These are phyloP conservation scores for Thunnus albacares DNA, from an alignment of 2,797 vertebrate species.

Conservation along the genomic window DNA sequence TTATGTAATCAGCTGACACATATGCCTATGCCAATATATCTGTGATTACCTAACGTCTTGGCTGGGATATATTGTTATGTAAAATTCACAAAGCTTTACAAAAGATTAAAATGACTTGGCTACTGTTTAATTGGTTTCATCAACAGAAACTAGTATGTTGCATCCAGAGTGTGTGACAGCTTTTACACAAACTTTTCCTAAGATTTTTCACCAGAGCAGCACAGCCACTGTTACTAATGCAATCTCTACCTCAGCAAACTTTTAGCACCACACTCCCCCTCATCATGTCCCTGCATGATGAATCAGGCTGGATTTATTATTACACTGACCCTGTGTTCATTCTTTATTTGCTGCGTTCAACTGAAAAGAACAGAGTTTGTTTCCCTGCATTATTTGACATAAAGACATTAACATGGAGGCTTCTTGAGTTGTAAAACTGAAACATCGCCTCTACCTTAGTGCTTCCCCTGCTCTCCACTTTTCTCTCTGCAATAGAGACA, in stretches of 20 bases:
- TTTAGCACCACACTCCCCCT: conserved; percentile 58
- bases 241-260: conserved; percentile 55
- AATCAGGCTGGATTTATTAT: conserved; percentile 50
- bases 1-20: neutral
- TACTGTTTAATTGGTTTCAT: neutral
- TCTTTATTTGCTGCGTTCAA: conserved; percentile 37
- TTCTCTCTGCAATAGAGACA: conserved; percentile 35
- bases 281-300: conserved; percentile 51
- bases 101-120: neutral
- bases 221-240: conserved; percentile 61
- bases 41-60: neutral
- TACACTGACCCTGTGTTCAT: conserved; percentile 18
- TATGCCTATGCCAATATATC: neutral
- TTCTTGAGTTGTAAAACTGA: conserved; percentile 16
- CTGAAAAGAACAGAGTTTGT: conserved; percentile 14
- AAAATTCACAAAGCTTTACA: neutral
- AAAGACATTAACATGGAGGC: conserved; percentile 13
- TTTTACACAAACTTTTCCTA: conserved; percentile 46
- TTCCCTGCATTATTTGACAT: conserved; percentile 26
- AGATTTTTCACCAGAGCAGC: conserved; percentile 53
- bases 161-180: conserved; percentile 36
- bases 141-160: conserved; percentile 18
- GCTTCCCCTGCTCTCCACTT: neutral
- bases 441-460: neutral
- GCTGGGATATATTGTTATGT: neutral